Evolutionary conservation across 1,140 invertebrate genomes (phyloP).

Genomic region (Pseudomyrmex sp.): DNA sequence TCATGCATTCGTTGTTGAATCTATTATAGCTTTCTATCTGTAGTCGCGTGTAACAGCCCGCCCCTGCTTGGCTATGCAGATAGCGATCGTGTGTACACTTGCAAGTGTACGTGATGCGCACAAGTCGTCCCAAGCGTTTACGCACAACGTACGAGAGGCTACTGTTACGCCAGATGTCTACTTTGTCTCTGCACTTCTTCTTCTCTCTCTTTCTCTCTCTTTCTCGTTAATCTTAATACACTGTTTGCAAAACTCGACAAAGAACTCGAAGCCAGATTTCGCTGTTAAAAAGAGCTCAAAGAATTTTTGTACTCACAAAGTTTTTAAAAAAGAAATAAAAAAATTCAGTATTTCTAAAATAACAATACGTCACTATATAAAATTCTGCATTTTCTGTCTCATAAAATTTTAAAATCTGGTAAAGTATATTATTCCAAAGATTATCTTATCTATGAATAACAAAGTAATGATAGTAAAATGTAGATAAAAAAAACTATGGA

Average conservation of each 20-base stretch:
- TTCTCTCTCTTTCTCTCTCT: no score
- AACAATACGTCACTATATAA: background rate
- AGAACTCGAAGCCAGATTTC: constrained; percentile 20
- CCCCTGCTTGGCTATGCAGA: constrained; percentile 33
- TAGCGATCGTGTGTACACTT: background rate
- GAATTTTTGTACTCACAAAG: background rate
- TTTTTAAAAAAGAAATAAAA: background rate
- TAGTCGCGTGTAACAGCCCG: background rate
- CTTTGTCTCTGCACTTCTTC: constrained; percentile 58
- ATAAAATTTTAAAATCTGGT: background rate
- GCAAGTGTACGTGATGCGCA: constrained; percentile 38
- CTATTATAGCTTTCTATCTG: constrained; percentile 12
- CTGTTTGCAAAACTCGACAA: constrained; percentile 36
- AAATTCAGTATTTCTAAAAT: background rate
- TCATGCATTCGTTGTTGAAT: constrained; percentile 2
- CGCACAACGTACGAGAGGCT: constrained; percentile 55
- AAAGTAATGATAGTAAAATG: background rate
- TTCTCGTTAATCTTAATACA: constrained; percentile 49
- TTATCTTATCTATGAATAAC: background rate
- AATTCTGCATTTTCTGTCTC: background rate
- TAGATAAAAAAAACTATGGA: background rate
- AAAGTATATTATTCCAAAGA: constrained; percentile 1
- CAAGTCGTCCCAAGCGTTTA: constrained; percentile 50
- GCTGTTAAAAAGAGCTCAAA: no score
- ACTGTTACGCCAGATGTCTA: constrained; percentile 68